phyloP scores from a whole-genome alignment of 2,113 vertebrate genomes.

The Mormyrus iriodes region DNA sequence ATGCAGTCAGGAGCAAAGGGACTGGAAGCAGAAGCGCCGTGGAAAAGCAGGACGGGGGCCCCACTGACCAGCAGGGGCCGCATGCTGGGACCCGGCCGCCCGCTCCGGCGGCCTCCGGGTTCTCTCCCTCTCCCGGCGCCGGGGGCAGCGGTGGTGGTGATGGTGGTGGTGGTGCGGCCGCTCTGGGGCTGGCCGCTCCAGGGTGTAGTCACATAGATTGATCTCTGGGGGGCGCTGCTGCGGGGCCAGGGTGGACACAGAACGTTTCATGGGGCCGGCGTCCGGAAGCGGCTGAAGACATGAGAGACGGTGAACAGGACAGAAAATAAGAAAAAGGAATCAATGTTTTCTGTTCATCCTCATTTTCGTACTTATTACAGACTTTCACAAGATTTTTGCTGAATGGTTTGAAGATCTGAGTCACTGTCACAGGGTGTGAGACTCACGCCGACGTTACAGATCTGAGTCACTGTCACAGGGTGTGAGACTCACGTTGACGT shows the following conservation, averaged over 20 bases:
- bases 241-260: constrained; percentile 79
- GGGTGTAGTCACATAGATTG: constrained; percentile 65
- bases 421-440: neutral
- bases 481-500: neutral
- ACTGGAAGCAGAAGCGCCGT: neutral
- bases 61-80: constrained; percentile 64
- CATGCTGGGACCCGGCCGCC: constrained; percentile 56
- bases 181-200: constrained; percentile 64
- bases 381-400: neutral
- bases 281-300: constrained; percentile 72
- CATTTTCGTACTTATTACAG: neutral
- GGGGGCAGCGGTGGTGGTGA: constrained; percentile 80
- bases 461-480: neutral
- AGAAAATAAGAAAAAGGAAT: neutral
- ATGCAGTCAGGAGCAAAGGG: neutral
- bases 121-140: constrained; percentile 79
- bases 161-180: constrained; percentile 64
- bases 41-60: neutral
- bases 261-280: constrained; percentile 86
- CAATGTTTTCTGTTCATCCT: neutral
- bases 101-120: constrained; percentile 82
- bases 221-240: constrained; percentile 63
- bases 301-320: constrained; percentile 7
- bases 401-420: neutral
- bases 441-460: neutral